Conservation (phyloP, 2,888 invertebrate genomes). For the Oxytorus armatus region DNA sequence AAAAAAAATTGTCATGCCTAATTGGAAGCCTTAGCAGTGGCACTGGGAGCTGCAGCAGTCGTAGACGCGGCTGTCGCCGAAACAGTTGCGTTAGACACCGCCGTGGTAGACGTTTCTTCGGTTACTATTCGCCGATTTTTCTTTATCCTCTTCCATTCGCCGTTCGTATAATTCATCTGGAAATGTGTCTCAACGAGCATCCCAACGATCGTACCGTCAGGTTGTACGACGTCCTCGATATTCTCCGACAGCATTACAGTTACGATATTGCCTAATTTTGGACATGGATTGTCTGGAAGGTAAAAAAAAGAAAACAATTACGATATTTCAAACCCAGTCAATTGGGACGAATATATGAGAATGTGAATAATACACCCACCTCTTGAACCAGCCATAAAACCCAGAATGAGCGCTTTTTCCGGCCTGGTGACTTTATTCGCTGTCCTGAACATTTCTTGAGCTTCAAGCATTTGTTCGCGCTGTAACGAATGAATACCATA, state of each 20-base stretch:
- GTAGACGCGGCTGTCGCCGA: conserved; percentile 78
- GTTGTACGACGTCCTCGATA: conserved; percentile 93
- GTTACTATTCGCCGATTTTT: conserved; percentile 92
- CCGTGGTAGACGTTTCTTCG: conserved; percentile 77
- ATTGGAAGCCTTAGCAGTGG: conserved; percentile 79
- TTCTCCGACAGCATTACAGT: conserved; percentile 98
- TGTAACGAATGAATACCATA: conserved; percentile 83
- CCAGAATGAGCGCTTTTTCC: conserved; percentile 98
- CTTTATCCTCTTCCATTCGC: conserved; percentile 98
- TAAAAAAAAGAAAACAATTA: conserved; percentile 65
- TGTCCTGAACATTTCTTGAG: conserved; percentile 98
- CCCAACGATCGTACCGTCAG: conserved; percentile 92
- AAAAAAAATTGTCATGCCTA: conserved; percentile 32
- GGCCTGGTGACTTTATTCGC: conserved; percentile 98
- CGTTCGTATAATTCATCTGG: conserved; percentile 99
- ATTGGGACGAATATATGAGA: background rate
- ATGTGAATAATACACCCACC: conserved; percentile 85
- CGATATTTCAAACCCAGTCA: background rate
- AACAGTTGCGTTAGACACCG: conserved; percentile 70
- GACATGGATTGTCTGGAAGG: conserved; percentile 95
- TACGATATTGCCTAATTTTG: conserved; percentile 97
- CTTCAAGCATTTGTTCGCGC: conserved; percentile 98
- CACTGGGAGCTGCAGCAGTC: conserved; percentile 71
- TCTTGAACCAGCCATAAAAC: conserved; percentile 99
- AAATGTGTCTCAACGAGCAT: conserved; percentile 97